Evolutionary conservation across 2,797 vertebrate genomes (phyloP).

Genomic region (Microctenopoma lineatum): DNA sequence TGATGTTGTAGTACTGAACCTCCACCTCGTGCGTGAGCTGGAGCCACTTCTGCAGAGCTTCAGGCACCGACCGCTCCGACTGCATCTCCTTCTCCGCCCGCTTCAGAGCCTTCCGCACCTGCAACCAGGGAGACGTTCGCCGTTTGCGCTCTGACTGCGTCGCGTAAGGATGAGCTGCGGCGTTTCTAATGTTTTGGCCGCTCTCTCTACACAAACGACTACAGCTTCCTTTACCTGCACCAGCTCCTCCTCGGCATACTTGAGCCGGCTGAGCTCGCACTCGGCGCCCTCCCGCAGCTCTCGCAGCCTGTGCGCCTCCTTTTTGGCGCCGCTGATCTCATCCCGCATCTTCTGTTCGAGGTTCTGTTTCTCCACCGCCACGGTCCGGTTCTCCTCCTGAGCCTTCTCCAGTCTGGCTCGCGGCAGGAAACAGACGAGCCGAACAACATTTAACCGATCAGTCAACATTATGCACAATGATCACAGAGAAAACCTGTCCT

Average conservation of each 20-base stretch:
- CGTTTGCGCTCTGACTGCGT: background rate
- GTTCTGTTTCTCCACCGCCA: constrained; percentile 98
- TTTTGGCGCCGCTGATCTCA: constrained; percentile 95
- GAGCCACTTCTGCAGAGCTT: constrained; percentile 98
- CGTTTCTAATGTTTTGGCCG: too few relatives aligned
- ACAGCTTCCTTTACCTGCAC: constrained; percentile 87
- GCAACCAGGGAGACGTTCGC: background rate
- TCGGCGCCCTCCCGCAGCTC: constrained; percentile 95
- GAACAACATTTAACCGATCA: too few relatives aligned
- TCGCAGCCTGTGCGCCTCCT: constrained; percentile 91
- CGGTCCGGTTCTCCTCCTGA: constrained; percentile 97
- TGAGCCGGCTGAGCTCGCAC: constrained; percentile 94
- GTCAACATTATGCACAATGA: background rate
- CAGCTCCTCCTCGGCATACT: constrained; percentile 96
- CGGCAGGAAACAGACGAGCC: background rate
- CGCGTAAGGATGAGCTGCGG: constrained; percentile 1
- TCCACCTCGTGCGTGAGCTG: constrained; percentile 98
- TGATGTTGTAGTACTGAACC: constrained; percentile 99
- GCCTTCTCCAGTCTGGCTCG: constrained; percentile 92
- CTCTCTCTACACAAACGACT: too few relatives aligned
- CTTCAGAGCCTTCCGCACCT: constrained; percentile 98
- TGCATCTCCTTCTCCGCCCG: constrained; percentile 97
- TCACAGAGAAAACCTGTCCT: background rate
- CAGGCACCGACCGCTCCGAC: constrained; percentile 94
- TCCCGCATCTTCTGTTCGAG: constrained; percentile 98